Conservation (phyloP, 2,113 vertebrate species). For the Petromus typicus region DNA sequence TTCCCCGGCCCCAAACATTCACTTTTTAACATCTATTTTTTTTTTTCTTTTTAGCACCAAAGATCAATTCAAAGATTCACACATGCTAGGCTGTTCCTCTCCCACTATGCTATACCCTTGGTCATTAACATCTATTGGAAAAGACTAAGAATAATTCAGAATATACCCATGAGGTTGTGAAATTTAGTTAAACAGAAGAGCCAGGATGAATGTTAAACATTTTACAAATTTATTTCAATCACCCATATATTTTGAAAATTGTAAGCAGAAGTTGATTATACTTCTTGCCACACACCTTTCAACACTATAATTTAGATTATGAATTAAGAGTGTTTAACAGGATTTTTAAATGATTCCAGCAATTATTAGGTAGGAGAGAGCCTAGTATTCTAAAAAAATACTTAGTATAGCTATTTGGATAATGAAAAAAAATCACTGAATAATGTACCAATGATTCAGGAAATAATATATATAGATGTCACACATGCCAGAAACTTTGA, state of each 20-base stretch:
- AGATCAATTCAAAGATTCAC: background rate
- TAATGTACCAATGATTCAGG: background rate
- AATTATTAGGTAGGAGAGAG: slow-evolving; percentile 56
- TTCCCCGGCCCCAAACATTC: too few species aligned
- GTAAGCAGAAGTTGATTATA: slow-evolving; percentile 23
- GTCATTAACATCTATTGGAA: slow-evolving; percentile 43
- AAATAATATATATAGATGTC: slow-evolving; percentile 52
- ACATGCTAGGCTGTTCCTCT: background rate
- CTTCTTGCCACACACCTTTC: slow-evolving; percentile 17
- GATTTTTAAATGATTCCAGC: slow-evolving; percentile 33
- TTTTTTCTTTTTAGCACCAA: background rate
- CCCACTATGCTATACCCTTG: background rate
- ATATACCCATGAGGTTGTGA: background rate
- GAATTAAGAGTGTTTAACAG: slow-evolving; percentile 41
- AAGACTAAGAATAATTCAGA: slow-evolving; percentile 31
- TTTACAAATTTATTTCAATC: slow-evolving; percentile 60
- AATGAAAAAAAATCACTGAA: slow-evolving; percentile 38
- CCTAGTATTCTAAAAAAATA: slow-evolving; percentile 52
- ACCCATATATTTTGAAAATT: slow-evolving; percentile 11
- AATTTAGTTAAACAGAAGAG: slow-evolving; percentile 40
- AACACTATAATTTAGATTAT: slow-evolving; percentile 23
- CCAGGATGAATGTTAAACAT: background rate
- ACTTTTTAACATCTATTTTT: slow-evolving; percentile 28
- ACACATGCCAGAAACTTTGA: slow-evolving; percentile 3
- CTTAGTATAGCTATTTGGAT: background rate